Conservation (phyloP, 2,888 invertebrate genomes). For the Plusia festucae region DNA sequence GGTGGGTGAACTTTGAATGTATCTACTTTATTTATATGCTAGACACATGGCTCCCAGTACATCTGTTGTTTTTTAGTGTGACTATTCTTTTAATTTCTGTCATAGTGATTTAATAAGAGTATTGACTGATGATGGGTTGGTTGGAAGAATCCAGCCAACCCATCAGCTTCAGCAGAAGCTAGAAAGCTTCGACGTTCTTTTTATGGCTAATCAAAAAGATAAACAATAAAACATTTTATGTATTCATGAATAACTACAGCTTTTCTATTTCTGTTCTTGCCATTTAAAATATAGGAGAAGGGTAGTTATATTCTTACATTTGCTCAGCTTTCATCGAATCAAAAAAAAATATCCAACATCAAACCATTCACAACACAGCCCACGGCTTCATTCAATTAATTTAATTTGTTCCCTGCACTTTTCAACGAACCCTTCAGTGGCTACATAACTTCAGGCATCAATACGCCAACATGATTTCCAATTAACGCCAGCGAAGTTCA, state of each 20-base stretch:
- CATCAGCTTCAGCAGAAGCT: no score
- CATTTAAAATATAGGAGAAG: no score
- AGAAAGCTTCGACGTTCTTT: no score
- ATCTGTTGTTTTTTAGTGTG: not conserved
- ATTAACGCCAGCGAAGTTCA: constrained; percentile 21
- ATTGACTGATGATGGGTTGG: not conserved
- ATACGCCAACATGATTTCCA: constrained; percentile 30
- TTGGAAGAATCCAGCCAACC: no score
- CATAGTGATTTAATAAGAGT: not conserved
- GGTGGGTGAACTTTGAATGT: constrained; percentile 2
- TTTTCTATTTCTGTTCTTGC: no score
- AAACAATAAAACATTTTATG: no score
- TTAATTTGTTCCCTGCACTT: constrained; percentile 24
- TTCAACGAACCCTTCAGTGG: constrained; percentile 11
- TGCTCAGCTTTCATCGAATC: no score
- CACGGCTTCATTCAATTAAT: constrained; percentile 22
- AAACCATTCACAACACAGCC: not conserved
- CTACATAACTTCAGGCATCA: constrained; percentile 20
- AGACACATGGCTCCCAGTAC: not conserved
- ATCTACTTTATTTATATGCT: not conserved
- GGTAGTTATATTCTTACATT: no score
- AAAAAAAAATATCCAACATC: no score
- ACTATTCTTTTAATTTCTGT: not conserved
- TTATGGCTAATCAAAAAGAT: no score
- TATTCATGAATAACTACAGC: no score